These are phyloP conservation scores for Epinephelus awoara DNA, from an alignment of 2,797 vertebrate genomes.

Conservation along the genomic window DNA sequence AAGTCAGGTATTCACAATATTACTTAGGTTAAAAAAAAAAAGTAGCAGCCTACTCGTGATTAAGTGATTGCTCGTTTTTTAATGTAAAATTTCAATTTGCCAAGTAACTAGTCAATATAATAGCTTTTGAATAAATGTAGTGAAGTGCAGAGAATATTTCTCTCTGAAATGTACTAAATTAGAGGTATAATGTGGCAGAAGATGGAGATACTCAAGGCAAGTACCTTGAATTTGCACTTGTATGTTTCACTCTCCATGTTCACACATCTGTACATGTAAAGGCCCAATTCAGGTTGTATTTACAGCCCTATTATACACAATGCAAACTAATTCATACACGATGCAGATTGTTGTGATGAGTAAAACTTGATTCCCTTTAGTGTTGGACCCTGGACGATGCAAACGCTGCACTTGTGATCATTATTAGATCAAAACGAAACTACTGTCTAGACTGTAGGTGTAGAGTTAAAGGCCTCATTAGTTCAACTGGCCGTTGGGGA, in stretches of 20 bases:
- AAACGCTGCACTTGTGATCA: not conserved
- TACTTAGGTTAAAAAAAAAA: too few relatives aligned
- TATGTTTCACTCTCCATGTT: not conserved
- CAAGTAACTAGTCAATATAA: not conserved
- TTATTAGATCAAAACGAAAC: conserved; percentile 54
- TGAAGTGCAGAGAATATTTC: not conserved
- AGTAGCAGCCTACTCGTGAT: too few relatives aligned
- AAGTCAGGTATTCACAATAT: too few relatives aligned
- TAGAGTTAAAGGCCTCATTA: not conserved
- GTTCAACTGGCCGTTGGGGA: conserved; percentile 44
- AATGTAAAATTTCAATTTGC: not conserved
- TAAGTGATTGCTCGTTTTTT: not conserved
- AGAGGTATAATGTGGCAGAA: not conserved
- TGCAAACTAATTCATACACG: not conserved
- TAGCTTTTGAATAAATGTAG: not conserved
- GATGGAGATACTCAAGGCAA: not conserved
- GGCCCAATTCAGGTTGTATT: not conserved
- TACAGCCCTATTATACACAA: not conserved
- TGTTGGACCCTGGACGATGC: not conserved
- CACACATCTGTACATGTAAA: not conserved
- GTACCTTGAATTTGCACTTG: not conserved
- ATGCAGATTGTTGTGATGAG: not conserved
- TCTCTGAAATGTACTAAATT: not conserved
- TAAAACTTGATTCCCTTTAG: not conserved
- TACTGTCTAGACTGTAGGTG: conserved; percentile 60